phyloP scores from a whole-genome alignment of 2,888 invertebrate genomes.

The Tachina lurida region DNA sequence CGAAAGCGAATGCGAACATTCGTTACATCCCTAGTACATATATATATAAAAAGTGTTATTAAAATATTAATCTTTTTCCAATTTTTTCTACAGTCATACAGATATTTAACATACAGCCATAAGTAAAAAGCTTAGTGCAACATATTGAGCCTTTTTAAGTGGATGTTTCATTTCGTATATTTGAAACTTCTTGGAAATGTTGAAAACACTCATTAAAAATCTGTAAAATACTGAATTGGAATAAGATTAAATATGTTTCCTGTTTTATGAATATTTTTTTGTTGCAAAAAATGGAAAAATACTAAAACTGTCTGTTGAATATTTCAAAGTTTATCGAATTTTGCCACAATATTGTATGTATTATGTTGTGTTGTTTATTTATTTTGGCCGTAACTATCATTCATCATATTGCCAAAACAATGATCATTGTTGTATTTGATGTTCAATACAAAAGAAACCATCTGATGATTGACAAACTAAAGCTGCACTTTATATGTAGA shows the following conservation, averaged over 20 bases:
- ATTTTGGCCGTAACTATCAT: constrained; percentile 47
- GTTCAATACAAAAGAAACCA: constrained; percentile 24
- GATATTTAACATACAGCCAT: neutral
- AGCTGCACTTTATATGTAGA: constrained; percentile 42
- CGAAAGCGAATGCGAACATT: too few species aligned
- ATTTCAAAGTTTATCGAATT: constrained; percentile 43
- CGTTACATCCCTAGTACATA: too few species aligned
- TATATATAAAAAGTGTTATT: constrained; percentile 68
- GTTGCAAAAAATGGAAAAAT: constrained; percentile 11
- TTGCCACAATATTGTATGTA: neutral
- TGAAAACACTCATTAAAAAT: neutral
- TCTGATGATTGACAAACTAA: constrained; percentile 51
- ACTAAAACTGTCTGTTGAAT: constrained; percentile 22
- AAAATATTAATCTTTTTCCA: constrained; percentile 18
- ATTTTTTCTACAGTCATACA: neutral
- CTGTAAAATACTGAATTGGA: neutral
- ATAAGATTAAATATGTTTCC: neutral
- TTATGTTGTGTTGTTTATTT: constrained; percentile 26
- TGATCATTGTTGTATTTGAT: constrained; percentile 59
- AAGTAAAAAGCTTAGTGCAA: neutral
- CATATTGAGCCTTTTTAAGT: neutral
- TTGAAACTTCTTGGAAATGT: constrained; percentile 48
- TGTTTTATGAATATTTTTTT: constrained; percentile 35
- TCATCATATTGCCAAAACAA: constrained; percentile 64
- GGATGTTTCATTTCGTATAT: neutral